These are phyloP conservation scores for Nymphalis polychloros DNA, from an alignment of 2,888 invertebrate genomes.

Conservation along the genomic window DNA sequence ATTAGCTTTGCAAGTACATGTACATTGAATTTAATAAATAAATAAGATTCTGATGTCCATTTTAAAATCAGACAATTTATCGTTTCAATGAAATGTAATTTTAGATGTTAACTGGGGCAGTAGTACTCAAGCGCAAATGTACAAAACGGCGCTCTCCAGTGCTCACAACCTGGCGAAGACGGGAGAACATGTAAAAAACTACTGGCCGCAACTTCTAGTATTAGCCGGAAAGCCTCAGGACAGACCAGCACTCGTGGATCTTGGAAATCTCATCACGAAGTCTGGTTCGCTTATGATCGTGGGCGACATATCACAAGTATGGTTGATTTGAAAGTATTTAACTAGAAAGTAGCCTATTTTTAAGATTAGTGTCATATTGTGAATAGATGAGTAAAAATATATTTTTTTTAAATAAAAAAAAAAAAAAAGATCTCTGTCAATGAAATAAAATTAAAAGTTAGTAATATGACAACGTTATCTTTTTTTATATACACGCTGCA, in stretches of 20 bases:
- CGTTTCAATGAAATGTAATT: background rate
- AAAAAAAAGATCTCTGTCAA: too few species aligned
- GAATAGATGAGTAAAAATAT: too few species aligned
- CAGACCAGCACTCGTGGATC: slow-evolving; percentile 94
- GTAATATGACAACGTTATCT: too few species aligned
- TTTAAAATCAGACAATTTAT: too few species aligned
- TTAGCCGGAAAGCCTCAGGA: slow-evolving; percentile 91
- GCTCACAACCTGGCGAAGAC: slow-evolving; percentile 91
- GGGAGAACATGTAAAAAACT: slow-evolving; percentile 98
- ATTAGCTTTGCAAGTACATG: too few species aligned
- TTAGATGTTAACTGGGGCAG: slow-evolving; percentile 98
- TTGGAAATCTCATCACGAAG: slow-evolving; percentile 95
- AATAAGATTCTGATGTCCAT: too few species aligned
- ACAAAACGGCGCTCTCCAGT: slow-evolving; percentile 93
- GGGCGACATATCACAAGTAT: slow-evolving; percentile 91
- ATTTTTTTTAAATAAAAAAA: too few species aligned
- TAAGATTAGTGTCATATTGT: too few species aligned
- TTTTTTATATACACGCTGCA: too few species aligned
- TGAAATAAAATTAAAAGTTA: too few species aligned
- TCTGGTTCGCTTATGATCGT: slow-evolving; percentile 94
- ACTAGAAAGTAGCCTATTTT: too few species aligned
- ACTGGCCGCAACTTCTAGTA: slow-evolving; percentile 94
- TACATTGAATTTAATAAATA: too few species aligned
- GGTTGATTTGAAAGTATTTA: slow-evolving; percentile 1
- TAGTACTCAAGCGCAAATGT: slow-evolving; percentile 97